Base-by-base conservation (phyloP, 2,888 invertebrate species). In the Aethes cnicana region DNA sequence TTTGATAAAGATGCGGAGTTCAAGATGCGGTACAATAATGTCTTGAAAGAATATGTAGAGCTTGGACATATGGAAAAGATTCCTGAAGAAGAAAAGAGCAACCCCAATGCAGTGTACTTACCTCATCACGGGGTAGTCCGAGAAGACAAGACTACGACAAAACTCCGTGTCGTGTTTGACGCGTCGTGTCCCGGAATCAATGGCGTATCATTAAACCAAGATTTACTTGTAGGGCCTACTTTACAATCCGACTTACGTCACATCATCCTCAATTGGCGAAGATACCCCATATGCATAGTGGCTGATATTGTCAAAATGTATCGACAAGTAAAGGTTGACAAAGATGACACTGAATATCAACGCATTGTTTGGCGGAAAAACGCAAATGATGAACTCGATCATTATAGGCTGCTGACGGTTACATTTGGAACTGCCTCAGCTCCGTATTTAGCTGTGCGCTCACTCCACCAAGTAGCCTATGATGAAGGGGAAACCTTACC, bases 221-320 rank as follows among this genome's bases (percentile, higher is more conserved):
- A 41, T 8, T 17, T 41, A 9, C 8, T 41, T 7, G 26, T 41
- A 6, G 41, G 41, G 0, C 41, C 41, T 7, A 6, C 16, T 3
- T 12, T 41, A 3, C 41, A 41, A 17, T 9, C 26, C 6, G 41
- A 41, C 8, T 26, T 41, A 17, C 26, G 26, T 6, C 41, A 41
- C 9, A 26, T 26, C 1, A 18, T 41, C 6, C 26, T 41, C 2
- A 6, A 18, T 2, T 41, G 41, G 41, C 26, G 41, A 2, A 3
- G 2, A 1, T 17, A 26, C 26, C 26, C 26, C 3, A 26, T 41
- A 4, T 26, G 41, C 8, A 17, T 41, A 3, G 41, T 41, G 1
- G 9, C 41, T 3, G 41, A 41, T 8, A 41, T 41, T 3, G 41
- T 41, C 1, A 41, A 41, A 9, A 41, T 41, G 41, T 41, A 41